A percentile compares a stretch with the other conserved stretches of the same genome.
These are phyloP conservation scores for Brachycybe producta DNA, from an alignment of 2,888 invertebrate species.

Conservation along the genomic window DNA sequence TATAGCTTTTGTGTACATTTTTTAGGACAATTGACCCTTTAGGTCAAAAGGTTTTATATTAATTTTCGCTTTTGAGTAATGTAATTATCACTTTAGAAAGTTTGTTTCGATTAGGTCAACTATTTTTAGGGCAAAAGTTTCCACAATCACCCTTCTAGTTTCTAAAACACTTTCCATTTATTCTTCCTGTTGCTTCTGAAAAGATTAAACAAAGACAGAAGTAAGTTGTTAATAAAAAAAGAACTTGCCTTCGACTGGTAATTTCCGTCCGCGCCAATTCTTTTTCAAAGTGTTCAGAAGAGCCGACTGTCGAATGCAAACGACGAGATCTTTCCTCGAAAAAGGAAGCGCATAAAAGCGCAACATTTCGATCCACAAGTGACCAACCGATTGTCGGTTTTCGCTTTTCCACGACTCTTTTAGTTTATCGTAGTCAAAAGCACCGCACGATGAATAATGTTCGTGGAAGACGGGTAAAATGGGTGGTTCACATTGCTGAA, in stretches of 20 bases:
- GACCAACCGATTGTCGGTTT: constrained; percentile 28
- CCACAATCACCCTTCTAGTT: too few species aligned
- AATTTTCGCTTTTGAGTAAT: too few species aligned
- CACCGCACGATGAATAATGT: constrained; percentile 22
- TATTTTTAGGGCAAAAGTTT: too few species aligned
- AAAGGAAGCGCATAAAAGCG: constrained; percentile 31
- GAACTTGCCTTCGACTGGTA: constrained; percentile 32
- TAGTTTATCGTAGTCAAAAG: constrained; percentile 20
- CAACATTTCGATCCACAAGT: constrained; percentile 33
- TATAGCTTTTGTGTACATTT: too few species aligned
- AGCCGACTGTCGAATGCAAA: constrained; percentile 25
- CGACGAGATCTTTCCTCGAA: constrained; percentile 24
- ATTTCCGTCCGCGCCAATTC: constrained; percentile 31
- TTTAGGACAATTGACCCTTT: too few species aligned
- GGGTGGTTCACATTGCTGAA: constrained; percentile 35
- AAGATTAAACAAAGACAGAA: background rate
- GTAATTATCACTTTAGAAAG: too few species aligned
- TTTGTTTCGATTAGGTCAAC: too few species aligned
- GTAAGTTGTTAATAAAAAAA: background rate
- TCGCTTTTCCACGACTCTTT: constrained; percentile 18
- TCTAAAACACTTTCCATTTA: too few species aligned
- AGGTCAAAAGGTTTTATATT: too few species aligned
- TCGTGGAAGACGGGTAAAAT: constrained; percentile 39
- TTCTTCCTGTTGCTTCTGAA: too few species aligned
- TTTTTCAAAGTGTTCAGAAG: constrained; percentile 26